Evolutionary conservation across 2,888 invertebrate species (phyloP).

Genomic region (Heteromyza rotundicornis): DNA sequence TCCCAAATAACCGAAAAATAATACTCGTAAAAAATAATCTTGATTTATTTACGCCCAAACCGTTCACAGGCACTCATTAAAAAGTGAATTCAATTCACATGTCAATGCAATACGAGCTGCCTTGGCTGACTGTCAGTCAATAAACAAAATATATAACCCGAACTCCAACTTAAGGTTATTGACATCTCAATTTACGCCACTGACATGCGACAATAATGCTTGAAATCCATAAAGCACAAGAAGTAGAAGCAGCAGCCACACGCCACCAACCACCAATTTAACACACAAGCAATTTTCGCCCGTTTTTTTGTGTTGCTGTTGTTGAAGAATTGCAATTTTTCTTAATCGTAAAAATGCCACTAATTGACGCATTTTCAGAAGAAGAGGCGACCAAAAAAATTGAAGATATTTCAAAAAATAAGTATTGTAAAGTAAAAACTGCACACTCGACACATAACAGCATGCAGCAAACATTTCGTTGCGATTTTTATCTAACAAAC

Average conservation of each 20-base stretch:
- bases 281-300: neutral
- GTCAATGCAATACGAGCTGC: no score
- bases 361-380: constrained; percentile 52
- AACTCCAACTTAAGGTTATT: neutral
- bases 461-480: neutral
- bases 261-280: no score
- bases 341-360: constrained; percentile 31
- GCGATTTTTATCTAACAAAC: neutral
- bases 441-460: neutral
- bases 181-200: constrained; percentile 6
- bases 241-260: no score
- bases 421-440: neutral
- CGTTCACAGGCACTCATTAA: no score
- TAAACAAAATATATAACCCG: no score
- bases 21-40: no score
- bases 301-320: constrained; percentile 26
- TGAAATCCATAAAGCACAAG: no score
- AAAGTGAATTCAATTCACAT: no score
- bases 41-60: no score
- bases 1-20: no score
- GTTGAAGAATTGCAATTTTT: constrained; percentile 42
- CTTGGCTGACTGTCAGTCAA: no score
- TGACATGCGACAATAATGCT: neutral
- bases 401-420: no score
- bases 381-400: constrained; percentile 5